phyloP scores from a whole-genome alignment of 37 sponge, comb jelly and placozoan genomes.

The Hormiphora californensis region DNA sequence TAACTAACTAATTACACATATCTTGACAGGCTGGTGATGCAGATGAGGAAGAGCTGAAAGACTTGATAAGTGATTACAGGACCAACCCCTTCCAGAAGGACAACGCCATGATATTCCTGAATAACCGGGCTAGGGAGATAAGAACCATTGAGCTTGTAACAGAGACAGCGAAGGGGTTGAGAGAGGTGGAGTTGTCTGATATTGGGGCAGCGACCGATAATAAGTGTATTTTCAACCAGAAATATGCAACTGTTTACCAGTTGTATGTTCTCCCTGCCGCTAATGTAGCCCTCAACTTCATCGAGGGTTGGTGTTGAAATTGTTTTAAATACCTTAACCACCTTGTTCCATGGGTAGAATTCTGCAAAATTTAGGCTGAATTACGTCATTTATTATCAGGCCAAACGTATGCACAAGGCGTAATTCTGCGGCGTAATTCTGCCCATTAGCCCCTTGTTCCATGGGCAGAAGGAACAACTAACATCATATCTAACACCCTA shows the following conservation, averaged over 20 bases:
- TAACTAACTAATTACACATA: too few species aligned
- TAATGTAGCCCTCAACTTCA: not conserved
- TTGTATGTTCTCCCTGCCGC: conserved; percentile 7
- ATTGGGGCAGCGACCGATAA: conserved; percentile 14
- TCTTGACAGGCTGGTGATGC: not conserved
- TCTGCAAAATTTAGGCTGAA: too few species aligned
- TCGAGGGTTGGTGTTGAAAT: not conserved
- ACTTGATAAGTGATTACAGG: not conserved
- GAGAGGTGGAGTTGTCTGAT: not conserved
- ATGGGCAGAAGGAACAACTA: too few species aligned
- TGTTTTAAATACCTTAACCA: too few species aligned
- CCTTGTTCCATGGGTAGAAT: too few species aligned
- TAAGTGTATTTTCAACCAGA: conserved; percentile 42
- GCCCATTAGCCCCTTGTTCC: too few species aligned
- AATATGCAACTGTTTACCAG: conserved; percentile 44
- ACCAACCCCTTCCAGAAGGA: not conserved
- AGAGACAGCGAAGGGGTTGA: not conserved
- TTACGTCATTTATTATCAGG: too few species aligned
- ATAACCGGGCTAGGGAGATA: conserved; percentile 19
- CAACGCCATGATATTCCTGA: conserved; percentile 10
- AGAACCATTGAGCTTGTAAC: conserved; percentile 28
- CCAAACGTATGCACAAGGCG: too few species aligned
- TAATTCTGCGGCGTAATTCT: too few species aligned
- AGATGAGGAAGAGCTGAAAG: not conserved
- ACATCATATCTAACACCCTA: too few species aligned